Conservation (phyloP, 2,888 invertebrate species). For the Ectemnius cavifrons region DNA sequence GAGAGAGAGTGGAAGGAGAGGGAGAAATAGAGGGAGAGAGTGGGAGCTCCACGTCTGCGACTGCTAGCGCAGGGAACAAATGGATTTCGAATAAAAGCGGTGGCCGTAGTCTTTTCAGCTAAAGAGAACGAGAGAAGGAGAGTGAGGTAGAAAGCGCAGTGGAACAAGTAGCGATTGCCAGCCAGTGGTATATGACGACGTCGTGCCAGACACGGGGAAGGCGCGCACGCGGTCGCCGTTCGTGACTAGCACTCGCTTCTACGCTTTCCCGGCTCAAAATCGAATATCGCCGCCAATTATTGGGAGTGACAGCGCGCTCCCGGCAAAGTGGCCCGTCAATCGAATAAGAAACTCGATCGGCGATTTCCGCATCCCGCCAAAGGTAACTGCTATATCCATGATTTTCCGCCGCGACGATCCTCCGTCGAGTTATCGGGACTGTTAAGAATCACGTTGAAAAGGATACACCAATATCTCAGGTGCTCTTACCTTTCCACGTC, state of each 20-base stretch:
- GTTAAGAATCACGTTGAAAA: neutral
- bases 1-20: too few relatives aligned
- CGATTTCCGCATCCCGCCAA: neutral
- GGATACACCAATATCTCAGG: neutral
- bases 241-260: slow-evolving; percentile 33
- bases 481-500: slow-evolving; percentile 66
- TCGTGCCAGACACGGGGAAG: neutral
- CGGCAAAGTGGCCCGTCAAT: slow-evolving; percentile 21
- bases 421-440: neutral
- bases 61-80: too few relatives aligned
- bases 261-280: slow-evolving; percentile 49
- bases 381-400: slow-evolving; percentile 8
- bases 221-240: slow-evolving; percentile 2
- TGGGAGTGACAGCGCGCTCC: slow-evolving; percentile 5
- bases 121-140: neutral
- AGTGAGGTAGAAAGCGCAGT: too few relatives aligned
- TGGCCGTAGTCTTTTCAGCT: too few relatives aligned
- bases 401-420: neutral
- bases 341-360: slow-evolving; percentile 43
- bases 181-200: slow-evolving; percentile 2
- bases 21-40: too few relatives aligned
- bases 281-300: slow-evolving; percentile 46
- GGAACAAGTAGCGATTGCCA: slow-evolving; percentile 3
- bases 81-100: too few relatives aligned
- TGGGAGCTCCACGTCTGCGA: too few relatives aligned